Base-by-base conservation (phyloP, 2,797 vertebrate genomes). In the Gymnopithys bicolor region DNA sequence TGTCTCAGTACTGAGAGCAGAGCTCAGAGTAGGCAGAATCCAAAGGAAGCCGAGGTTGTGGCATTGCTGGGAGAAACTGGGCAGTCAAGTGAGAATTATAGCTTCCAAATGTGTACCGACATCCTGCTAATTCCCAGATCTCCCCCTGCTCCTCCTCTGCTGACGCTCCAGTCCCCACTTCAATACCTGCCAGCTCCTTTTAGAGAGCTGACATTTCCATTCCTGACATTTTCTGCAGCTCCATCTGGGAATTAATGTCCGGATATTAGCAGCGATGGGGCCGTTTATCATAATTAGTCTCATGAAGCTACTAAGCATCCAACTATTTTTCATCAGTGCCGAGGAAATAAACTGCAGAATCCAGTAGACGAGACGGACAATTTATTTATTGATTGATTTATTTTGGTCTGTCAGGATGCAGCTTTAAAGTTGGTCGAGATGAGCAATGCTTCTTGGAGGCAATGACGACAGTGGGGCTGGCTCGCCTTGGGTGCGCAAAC, bases 231-330 rank as follows among this genome's bases (percentile, higher is more conserved):
- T 97, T 96, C 96, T 92, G 85, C 90, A 64, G 94, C 92, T 97
- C 96, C 96, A 96, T 97, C 95, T 97, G 96, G 94, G 97, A 96
- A 97, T 97, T 97, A 97, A 97, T 96, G 97, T 96, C 95, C 94
- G 94, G 96, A 97, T 97, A 97, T 97, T 96, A 97, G 93, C 94
- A 95, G 94, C 89, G 4, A 97, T 96, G 93, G 96, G 94, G 94
- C 96, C 89, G 79, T 97, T 97, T 97, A 96, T 97, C 96, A 97
- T 97, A 97, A 97, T 97, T 97, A 97, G 94, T 93, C 95, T 97
- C 96, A 94, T 96, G 97, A 97, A 97, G 93, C 95, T 95, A 96
- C 96, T 94, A 85, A 95, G 96, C 96, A 96, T 97, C 95, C 89
- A 94, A 91, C 94, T 95, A 95, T 97, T 97, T 96, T 96, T 95